Evolutionary conservation across 1,140 invertebrate species (phyloP), one percentile per base, ranked within the genome.

Genomic region (Parapsyche elsis): DNA sequence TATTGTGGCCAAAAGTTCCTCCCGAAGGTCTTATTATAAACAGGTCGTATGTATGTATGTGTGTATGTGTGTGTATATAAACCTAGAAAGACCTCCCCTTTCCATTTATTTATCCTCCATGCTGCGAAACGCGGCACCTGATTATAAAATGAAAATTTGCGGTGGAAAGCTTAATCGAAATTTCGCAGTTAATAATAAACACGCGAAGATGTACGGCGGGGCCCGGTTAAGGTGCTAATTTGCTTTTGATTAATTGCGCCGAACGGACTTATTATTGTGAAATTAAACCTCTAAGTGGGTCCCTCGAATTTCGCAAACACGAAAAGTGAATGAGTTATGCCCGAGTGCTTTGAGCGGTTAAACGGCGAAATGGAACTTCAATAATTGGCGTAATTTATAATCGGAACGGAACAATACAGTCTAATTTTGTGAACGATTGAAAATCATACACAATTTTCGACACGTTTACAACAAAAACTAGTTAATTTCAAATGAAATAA

Each of bases 1-100:
- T 77, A 77, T 77, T 64, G 57, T 64, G 75, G 53, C 12, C 7
- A 57, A 67, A 77, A 77, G 75, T 64, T 64, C 21, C 5, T 49
- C 74, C 19, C 74, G 74, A 59, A 76, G 45, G 49, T 26, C 74
- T 76, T 76, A 76, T 76, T 76, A 76, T 76, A 76, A 76, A 76
- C 74, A 76, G 21, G 71, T 38, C 30, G 30, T 38, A 7, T 38
- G 30, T 38, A 7, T 7, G 30, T 38, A 38, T 16, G 53, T 21
- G 53, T 16, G 53, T 5, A 21, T 57, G 53, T 57, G n/a, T 49
- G 46, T 49, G 46, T n/a, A n/a, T 16, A 21, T n/a, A 21, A 21
- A 57, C 53, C 53, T 57, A 38, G 30, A 38, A 7, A 38, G 7
- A 38, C 30, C 30, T 38, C 30, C 30, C 30, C 30, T 1, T 38